These are phyloP conservation scores for Lemur catta DNA, from an alignment of 2,797 vertebrate genomes.

Conservation along the genomic window DNA sequence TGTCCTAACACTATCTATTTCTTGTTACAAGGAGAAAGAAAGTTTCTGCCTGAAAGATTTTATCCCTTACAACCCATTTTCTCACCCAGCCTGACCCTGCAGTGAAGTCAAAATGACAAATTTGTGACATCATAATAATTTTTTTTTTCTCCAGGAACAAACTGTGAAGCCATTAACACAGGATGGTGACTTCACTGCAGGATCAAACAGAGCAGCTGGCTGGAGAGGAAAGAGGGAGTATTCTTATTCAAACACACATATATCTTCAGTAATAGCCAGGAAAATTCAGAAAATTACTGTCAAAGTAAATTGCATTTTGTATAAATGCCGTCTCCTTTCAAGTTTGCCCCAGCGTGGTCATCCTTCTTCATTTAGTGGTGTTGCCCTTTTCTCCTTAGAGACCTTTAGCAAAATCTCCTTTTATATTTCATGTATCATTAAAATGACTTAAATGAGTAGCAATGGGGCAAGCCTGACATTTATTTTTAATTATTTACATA, in stretches of 20 bases:
- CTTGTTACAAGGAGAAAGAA: constrained; percentile 36
- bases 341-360: constrained; percentile 65
- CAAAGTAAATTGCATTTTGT: constrained; percentile 82
- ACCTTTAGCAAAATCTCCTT: constrained; percentile 76
- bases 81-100: constrained; percentile 54
- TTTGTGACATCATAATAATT: constrained; percentile 75
- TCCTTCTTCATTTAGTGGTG: constrained; percentile 79
- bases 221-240: constrained; percentile 60
- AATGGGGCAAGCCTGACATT: constrained; percentile 74
- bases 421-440: constrained; percentile 80
- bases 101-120: constrained; percentile 74
- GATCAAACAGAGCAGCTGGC: constrained; percentile 65
- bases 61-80: constrained; percentile 60
- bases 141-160: constrained; percentile 76
- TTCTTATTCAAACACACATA: constrained; percentile 75
- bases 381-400: constrained; percentile 82
- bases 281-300: constrained; percentile 82
- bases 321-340: constrained; percentile 80
- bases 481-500: constrained; percentile 83
- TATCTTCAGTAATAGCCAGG: constrained; percentile 78
- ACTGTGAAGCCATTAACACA: constrained; percentile 77
- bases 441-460: constrained; percentile 78
- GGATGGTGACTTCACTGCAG: constrained; percentile 74
- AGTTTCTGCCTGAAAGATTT: constrained; percentile 17
- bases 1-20: constrained; percentile 36